A percentile compares a stretch with the other conserved stretches of the same genome.
Evolutionary conservation across 2,113 vertebrate genomes (phyloP).

Genomic region (Salvelinus namaycush): DNA sequence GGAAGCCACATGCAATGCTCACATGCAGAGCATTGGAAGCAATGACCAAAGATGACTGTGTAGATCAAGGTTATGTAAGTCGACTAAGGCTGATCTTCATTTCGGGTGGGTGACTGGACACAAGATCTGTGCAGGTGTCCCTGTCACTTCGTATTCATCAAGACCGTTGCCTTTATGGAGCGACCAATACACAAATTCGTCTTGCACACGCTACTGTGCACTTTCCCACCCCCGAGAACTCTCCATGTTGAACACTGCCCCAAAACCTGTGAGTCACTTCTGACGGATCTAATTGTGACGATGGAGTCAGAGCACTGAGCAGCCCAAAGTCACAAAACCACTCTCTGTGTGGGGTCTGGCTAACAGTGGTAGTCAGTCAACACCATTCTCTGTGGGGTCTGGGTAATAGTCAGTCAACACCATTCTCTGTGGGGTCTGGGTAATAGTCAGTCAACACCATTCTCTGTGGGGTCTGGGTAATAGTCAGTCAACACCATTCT

Average conservation of each 20-base stretch:
- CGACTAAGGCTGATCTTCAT: not conserved
- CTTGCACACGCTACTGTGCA: not conserved
- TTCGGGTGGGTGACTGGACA: not conserved
- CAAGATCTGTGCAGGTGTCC: not conserved
- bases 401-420: too few species aligned
- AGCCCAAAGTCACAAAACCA: not conserved
- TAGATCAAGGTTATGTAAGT: not conserved
- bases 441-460: not conserved
- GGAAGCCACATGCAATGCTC: not conserved
- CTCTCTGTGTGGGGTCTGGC: too few species aligned
- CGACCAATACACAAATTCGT: not conserved
- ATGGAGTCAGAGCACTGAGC: not conserved
- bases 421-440: too few species aligned
- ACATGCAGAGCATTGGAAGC: not conserved
- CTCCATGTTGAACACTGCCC: conserved; percentile 10
- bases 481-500: too few species aligned
- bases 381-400: too few species aligned
- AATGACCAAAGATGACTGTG: not conserved
- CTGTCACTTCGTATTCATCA: not conserved
- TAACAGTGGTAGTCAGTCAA: too few species aligned
- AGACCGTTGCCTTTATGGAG: conserved; percentile 11
- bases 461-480: too few species aligned
- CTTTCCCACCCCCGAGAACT: not conserved
- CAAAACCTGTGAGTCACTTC: conserved; percentile 17
- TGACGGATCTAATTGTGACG: conserved; percentile 15